These are phyloP conservation scores for Nannoperca australis DNA, from an alignment of 2,797 vertebrate species.

Conservation along the genomic window DNA sequence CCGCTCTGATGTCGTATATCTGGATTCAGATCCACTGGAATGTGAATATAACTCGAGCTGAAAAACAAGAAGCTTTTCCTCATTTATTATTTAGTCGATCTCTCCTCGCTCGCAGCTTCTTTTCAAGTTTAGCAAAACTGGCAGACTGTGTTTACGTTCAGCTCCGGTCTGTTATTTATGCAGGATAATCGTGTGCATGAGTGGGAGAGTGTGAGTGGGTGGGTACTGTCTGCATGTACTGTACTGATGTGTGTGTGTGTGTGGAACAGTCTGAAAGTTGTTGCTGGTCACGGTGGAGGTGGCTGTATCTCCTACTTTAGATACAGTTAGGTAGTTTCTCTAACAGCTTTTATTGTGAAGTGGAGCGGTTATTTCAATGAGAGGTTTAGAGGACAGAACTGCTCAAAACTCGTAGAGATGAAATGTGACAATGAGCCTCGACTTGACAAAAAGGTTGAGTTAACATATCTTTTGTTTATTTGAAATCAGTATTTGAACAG, in stretches of 20 bases:
- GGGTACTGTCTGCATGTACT: background rate
- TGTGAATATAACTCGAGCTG: slow-evolving; percentile 10
- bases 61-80: slow-evolving; percentile 41
- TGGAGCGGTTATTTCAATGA: background rate
- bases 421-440: background rate
- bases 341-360: background rate
- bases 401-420: background rate
- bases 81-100: slow-evolving; percentile 58
- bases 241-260: too few relatives aligned
- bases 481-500: background rate
- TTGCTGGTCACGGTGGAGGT: too few relatives aligned
- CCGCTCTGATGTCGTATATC: background rate
- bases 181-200: slow-evolving; percentile 35
- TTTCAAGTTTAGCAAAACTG: slow-evolving; percentile 58
- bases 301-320: too few relatives aligned
- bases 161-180: slow-evolving; percentile 56
- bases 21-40: slow-evolving; percentile 10
- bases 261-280: too few relatives aligned
- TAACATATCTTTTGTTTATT: background rate
- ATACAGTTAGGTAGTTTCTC: background rate
- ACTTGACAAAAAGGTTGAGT: background rate
- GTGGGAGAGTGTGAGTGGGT: slow-evolving; percentile 1
- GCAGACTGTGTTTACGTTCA: slow-evolving; percentile 47
- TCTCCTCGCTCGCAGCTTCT: slow-evolving; percentile 30
- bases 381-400: background rate